These are phyloP conservation scores for Danio kyathit DNA, from an alignment of 2,797 vertebrate genomes.

Conservation along the genomic window DNA sequence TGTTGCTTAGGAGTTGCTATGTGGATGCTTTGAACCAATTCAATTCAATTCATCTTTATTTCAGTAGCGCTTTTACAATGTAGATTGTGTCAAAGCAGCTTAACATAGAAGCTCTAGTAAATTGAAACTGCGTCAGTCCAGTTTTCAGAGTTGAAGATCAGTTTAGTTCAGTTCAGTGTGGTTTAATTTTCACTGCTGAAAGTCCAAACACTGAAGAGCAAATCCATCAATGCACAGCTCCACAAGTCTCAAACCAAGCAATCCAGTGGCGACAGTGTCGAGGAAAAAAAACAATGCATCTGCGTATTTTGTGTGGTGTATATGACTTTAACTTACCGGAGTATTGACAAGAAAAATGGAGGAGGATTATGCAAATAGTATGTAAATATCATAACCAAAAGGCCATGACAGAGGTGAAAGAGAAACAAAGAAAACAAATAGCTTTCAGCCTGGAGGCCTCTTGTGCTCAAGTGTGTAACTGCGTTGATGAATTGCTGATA, in stretches of 20 bases:
- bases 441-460: conserved; percentile 7
- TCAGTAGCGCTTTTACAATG: too few relatives aligned
- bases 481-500: conserved; percentile 46
- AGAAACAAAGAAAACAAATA: conserved; percentile 2
- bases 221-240: too few relatives aligned
- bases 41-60: too few relatives aligned
- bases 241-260: too few relatives aligned
- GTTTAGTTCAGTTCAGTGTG: too few relatives aligned
- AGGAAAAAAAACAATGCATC: neutral
- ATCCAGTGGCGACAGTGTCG: too few relatives aligned
- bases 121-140: too few relatives aligned
- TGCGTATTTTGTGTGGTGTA: neutral
- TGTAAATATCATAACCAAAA: conserved; percentile 20
- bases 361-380: conserved; percentile 31
- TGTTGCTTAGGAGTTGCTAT: neutral
- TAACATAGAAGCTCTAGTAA: too few relatives aligned
- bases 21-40: neutral
- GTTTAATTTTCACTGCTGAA: too few relatives aligned
- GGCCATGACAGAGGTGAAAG: conserved; percentile 17
- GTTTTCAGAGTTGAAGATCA: too few relatives aligned
- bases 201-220: too few relatives aligned
- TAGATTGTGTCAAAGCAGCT: too few relatives aligned
- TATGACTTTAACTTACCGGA: conserved; percentile 6
- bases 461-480: conserved; percentile 35
- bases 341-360: conserved; percentile 1